A percentile compares a stretch with the other conserved stretches of the same genome.
These are phyloP conservation scores for Chloroceryle amazona DNA, from an alignment of 2,797 vertebrate genomes.

Conservation along the genomic window DNA sequence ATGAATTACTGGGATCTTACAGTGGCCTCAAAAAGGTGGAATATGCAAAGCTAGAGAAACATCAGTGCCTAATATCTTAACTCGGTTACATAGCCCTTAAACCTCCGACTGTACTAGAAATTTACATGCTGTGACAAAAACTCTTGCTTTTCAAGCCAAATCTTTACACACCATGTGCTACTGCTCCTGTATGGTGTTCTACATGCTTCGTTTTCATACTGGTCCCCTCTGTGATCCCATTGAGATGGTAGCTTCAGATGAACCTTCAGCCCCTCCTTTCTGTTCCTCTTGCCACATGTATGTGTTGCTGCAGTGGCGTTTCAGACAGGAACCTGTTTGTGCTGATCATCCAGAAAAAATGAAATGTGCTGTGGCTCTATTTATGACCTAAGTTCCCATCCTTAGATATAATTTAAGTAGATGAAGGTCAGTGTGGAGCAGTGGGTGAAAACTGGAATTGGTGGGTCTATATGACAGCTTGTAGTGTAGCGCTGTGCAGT, in stretches of 20 bases:
- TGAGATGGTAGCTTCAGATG: not conserved
- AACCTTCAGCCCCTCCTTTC: not conserved
- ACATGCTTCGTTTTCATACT: not conserved
- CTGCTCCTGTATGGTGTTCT: not conserved
- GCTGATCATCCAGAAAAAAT: not conserved
- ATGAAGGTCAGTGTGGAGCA: not conserved
- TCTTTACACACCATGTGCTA: not conserved
- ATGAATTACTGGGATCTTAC: not conserved
- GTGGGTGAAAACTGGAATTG: not conserved
- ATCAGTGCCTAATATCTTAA: too few species aligned
- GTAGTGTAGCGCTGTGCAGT: not conserved
- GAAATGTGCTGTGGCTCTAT: too few species aligned
- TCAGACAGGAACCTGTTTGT: not conserved
- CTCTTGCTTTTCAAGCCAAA: not conserved
- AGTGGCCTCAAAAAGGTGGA: not conserved
- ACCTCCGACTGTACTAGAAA: not conserved
- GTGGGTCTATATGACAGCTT: not conserved
- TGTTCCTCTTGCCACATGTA: not conserved
- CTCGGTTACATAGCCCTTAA: too few species aligned
- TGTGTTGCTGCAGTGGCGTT: not conserved
- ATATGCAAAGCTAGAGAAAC: not conserved
- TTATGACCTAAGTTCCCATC: not conserved
- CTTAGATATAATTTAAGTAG: not conserved
- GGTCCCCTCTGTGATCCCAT: not conserved
- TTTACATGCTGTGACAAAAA: not conserved